Base-by-base conservation (phyloP, 2,888 invertebrate genomes). In the Pyrochroa serraticornis region DNA sequence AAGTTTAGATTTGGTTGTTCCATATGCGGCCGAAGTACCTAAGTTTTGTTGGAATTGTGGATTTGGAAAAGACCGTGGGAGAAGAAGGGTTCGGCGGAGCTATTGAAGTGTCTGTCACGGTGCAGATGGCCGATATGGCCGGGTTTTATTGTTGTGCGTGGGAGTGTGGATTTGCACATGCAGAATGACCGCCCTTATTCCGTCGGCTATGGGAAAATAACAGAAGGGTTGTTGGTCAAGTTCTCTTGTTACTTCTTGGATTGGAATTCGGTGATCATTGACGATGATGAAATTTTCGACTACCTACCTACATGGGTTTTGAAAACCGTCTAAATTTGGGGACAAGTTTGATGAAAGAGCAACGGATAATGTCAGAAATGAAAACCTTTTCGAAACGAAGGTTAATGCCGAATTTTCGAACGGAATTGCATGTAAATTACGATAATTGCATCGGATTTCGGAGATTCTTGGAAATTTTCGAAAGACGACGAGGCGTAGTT, bases 101-200 rank as follows among this genome's bases (percentile, higher is more conserved):
- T 54, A 50, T 59, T 54, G 50, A 50, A 54, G 54, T 53, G 58
- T 41, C 54, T 59, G 58, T 54, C 59, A 59, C 50, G 46, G 36
- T 54, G 59, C 59, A 59, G 59, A 59, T 59, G 59, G 49, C 46
- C 59, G 46, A 59, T 59, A 45, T 37, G 42, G 39, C 44, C 37
- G 46, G 53, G 54, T 39, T 45, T 52, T 58, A 22, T 22, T 58
- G 58, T 58, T 58, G 42, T 52, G 58, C 58, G 58, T 58, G 58
- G 58, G 58, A 58, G 58, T 58, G 47, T 39, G 53, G 53, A 46
- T 58, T 58, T 53, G 53, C 58, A 58, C 57, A 57, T 52, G 57
- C 34, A 49, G 39, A 45, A 52, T 52, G 45, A 22, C 22, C 22
- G 22, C 22, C 22, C 52, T 45, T 52, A 53, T 53, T 45, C 35